Evolutionary conservation across 2,888 invertebrate genomes (phyloP), one percentile per base, ranked within the genome.

Genomic region (Abscondita cerata): DNA sequence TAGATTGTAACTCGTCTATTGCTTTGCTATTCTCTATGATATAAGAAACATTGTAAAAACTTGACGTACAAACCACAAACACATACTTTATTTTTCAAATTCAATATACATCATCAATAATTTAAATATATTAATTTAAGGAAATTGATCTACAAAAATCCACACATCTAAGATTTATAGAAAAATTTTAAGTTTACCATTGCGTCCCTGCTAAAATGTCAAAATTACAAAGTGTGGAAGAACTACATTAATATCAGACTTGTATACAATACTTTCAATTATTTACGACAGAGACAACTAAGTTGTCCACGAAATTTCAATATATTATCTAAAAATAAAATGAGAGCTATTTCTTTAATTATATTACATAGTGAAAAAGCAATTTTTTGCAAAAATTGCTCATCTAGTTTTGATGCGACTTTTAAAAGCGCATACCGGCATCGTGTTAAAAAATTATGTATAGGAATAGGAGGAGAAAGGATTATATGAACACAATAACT

Each of bases 231-330:
- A 57, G 55, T 41, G 56, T 57, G 58, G 58, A 58, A 59, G 59
- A 59, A 40, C 57, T 57, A 57, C 59, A 58, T 33, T 13, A 52
- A 59, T 59, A 59, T 59, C 59, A 59, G 59, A 59, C 59, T 59
- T 59, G 20, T 34, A 53, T 48, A 59, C 51, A 58, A 58, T 58
- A 58, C 58, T 58, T 46, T 16, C 18, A 13, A 11, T 38, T 40
- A 18, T 31, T 47, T 33, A 25, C 38, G 25, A 13, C 11, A 16
- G 41, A 16, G 31, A 44, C 11, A 44, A 44, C 33, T 44, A 18
- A 18, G 16, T 1, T 18, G 11, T 18, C 18, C 18, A 6, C 5
- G 19, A 9, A 44, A 44, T 11, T 41, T 13, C 8, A 41, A 41
- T 9, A 41, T 8, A 41, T 41, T 41, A 6, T 44, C 44, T 44